A percentile compares a stretch with the other conserved stretches of the same genome.
These are phyloP conservation scores for Tragelaphus imberbis DNA, from an alignment of 2,113 vertebrate species.

Conservation along the genomic window DNA sequence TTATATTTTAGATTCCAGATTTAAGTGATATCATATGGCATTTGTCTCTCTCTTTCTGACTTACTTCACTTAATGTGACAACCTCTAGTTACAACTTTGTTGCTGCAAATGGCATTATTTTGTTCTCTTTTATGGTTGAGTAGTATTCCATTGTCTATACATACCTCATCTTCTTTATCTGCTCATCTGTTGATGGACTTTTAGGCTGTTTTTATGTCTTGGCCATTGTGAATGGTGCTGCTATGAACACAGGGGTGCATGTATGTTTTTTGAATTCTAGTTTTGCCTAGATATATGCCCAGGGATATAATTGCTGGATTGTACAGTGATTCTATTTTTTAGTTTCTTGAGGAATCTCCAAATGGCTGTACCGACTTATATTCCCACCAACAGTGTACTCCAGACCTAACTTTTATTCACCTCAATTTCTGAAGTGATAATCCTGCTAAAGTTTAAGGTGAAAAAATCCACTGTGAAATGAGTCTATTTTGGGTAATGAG, in stretches of 20 bases:
- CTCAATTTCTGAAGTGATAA: slow-evolving; percentile 27
- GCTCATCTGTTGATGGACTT: background rate
- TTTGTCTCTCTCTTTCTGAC: background rate
- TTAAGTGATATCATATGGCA: background rate
- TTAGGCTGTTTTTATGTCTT: background rate
- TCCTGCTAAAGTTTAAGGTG: slow-evolving; percentile 48
- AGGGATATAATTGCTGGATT: background rate
- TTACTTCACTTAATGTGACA: background rate
- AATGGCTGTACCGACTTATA: background rate
- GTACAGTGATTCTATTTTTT: background rate
- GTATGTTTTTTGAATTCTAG: background rate
- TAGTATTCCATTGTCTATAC: background rate
- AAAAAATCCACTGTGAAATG: slow-evolving; percentile 18
- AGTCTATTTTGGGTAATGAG: background rate
- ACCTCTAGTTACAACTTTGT: background rate
- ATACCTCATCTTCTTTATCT: background rate
- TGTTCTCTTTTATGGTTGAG: background rate
- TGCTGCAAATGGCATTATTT: background rate
- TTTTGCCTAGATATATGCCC: background rate
- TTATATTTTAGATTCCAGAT: background rate
- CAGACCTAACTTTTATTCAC: background rate
- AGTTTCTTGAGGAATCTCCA: background rate
- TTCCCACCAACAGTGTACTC: background rate
- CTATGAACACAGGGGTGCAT: background rate
- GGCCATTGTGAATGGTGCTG: background rate